Evolutionary conservation across 1,140 invertebrate genomes (phyloP), one percentile per base, ranked within the genome.

Genomic region (Sitophilus oryzae): DNA sequence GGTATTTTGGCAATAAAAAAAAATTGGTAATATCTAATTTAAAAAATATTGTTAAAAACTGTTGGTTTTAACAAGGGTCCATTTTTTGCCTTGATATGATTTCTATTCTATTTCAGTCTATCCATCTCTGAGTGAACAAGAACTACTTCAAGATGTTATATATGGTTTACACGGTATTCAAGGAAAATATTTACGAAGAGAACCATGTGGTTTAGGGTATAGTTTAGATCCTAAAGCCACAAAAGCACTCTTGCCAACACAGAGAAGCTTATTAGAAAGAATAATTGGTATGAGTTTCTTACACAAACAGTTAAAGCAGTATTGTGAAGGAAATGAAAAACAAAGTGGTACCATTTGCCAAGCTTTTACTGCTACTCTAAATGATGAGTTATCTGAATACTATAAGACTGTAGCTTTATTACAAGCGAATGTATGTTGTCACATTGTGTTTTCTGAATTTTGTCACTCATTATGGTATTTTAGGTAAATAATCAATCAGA

Each of bases 331-430:
- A 47, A 73, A 81, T 3, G 75, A 81, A 9, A 76, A 75, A 80
- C 83, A 76, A 73, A 80, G 56, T 64, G 79, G 63, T 60, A 67
- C 71, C 45, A 76, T 71, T 36, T 66, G 86, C 20, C 89, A 94
- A 74, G 91, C 91, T 52, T 83, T 96, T 59, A 85, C 91, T 46
- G 79, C 89, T n/a, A 88, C 85, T 5, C 74, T 96, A 22, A 82
- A 87, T 62, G 80, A 87, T 56, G 89, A 96, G 70, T 74, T 97
- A 0, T 86, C 82, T 2, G 85, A 89, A 62, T 96, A 92, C 70
- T 94, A 93, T 73, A 79, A 90, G 51, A 82, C 91, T 47, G 81
- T 96, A 52, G 90, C 92, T 0, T 73, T 89, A n/a, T 73, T 96
- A 15, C 90, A 95, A 71, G 85, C 88, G 57, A 79, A 90, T 78